Conservation (phyloP, 1,140 invertebrate species). For the Littorina saxatilis region DNA sequence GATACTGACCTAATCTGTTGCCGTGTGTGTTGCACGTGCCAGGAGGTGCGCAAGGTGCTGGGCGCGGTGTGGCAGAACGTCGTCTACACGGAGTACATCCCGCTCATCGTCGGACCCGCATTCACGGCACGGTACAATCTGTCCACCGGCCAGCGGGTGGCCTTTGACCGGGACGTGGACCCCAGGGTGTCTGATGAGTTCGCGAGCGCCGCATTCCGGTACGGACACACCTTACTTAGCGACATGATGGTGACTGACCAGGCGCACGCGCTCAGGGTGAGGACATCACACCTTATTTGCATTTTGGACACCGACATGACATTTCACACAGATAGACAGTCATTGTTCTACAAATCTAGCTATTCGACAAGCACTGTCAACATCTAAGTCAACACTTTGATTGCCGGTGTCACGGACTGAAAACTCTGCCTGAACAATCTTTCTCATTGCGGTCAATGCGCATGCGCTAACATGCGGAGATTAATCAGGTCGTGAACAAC, state of each 20-base stretch:
- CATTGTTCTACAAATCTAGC: too few relatives aligned
- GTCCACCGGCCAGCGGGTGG: slow-evolving; percentile 52
- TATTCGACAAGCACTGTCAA: too few relatives aligned
- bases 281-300: background rate
- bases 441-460: too few relatives aligned
- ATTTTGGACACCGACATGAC: too few relatives aligned
- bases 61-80: slow-evolving; percentile 87
- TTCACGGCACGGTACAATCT: slow-evolving; percentile 45
- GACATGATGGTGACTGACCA: slow-evolving; percentile 39
- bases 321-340: too few relatives aligned
- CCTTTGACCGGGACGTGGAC: slow-evolving; percentile 86
- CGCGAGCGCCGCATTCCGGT: slow-evolving; percentile 77
- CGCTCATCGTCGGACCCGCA: slow-evolving; percentile 84
- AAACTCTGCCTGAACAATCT: too few relatives aligned
- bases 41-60: slow-evolving; percentile 41
- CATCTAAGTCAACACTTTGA: background rate
- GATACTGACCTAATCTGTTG: too few relatives aligned
- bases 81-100: slow-evolving; percentile 90
- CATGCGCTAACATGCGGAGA: too few relatives aligned
- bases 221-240: slow-evolving; percentile 81
- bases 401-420: too few relatives aligned
- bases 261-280: slow-evolving; percentile 16
- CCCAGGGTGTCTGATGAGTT: slow-evolving; percentile 87
- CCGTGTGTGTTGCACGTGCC: slow-evolving; percentile 75
- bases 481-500: too few relatives aligned